Conservation (phyloP, 2,888 invertebrate genomes). For the Tetranychus truncatus region DNA sequence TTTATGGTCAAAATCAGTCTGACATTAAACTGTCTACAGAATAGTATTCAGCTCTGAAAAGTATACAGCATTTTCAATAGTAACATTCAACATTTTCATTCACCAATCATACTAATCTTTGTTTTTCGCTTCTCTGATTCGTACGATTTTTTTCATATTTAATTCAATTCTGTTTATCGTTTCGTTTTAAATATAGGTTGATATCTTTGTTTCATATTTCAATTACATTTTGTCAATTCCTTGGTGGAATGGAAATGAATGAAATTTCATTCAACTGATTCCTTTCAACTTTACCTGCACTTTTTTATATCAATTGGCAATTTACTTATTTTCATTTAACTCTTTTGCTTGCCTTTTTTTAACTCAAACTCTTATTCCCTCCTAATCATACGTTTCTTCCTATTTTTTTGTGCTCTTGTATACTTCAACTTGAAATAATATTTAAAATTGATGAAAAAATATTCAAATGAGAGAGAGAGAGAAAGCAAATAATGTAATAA, state of each 20-base stretch:
- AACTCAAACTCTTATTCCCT: not conserved
- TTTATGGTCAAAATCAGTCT: too few relatives aligned
- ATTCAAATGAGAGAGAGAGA: not conserved
- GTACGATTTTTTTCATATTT: not conserved
- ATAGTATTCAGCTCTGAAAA: too few relatives aligned
- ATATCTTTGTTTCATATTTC: not conserved
- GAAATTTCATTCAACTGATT: not conserved
- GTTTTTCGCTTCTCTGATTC: not conserved
- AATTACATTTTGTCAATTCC: not conserved
- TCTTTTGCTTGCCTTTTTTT: not conserved
- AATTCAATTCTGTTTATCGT: not conserved
- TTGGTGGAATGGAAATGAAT: not conserved
- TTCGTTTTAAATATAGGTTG: not conserved
- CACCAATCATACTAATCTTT: not conserved
- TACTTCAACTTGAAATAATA: not conserved
- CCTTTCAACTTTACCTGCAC: not conserved
- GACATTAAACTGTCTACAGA: too few relatives aligned
- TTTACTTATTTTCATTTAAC: not conserved
- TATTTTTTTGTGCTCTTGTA: too few relatives aligned
- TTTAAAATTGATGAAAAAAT: not conserved
- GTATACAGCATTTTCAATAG: too few relatives aligned
- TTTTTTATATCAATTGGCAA: not conserved
- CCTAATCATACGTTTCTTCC: too few relatives aligned
- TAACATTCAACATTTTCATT: too few relatives aligned
- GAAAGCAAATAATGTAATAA: not conserved